These are phyloP conservation scores for human DNA, from an alignment of 2,113 vertebrate genomes.

Conservation along the genomic window GRCh38 chr3:189790501-189791000, in stretches of 20 bases:
- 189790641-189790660: constrained; percentile 85
- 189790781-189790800: not conserved
- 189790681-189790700: constrained; percentile 87
- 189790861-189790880: not conserved
- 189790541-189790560: constrained; percentile 28
- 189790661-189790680: constrained; percentile 87
- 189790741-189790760: constrained; percentile 67
- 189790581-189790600: not conserved
- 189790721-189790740: not conserved
- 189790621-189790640: constrained; percentile 82
- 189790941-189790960: constrained; percentile 59
- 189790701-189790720: constrained; percentile 61
- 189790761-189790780: constrained; percentile 70
- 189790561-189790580: constrained; percentile 50
- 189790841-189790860: not conserved
- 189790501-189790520: constrained; percentile 12
- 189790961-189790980: constrained; percentile 59
- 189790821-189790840: constrained; percentile 70
- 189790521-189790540: not conserved
- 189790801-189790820: constrained; percentile 59
- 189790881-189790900: not conserved
- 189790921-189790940: constrained; percentile 60
- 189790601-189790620: constrained; percentile 73
- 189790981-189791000: constrained; percentile 71
- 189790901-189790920: constrained; percentile 7